Percentiles rank a stretch among this genome's conserved stretches.
phyloP scores from a whole-genome alignment of 1,140 invertebrate genomes.

The Zaprionus ornatus region DNA sequence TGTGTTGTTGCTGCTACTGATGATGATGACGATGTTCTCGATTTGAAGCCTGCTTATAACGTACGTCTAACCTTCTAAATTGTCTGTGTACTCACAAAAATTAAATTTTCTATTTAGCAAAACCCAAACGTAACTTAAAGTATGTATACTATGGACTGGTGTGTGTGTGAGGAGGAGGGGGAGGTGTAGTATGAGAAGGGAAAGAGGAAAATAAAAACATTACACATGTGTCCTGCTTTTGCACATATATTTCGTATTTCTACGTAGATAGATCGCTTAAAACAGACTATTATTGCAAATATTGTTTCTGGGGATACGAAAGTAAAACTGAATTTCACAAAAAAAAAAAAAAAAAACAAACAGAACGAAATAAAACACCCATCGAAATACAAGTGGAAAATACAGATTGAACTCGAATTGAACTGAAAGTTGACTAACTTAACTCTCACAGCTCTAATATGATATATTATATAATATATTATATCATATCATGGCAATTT shows the following conservation, averaged over 20 bases:
- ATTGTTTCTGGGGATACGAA: constrained; percentile 3
- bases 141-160: constrained; percentile 9
- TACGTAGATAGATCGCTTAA: constrained; percentile 24
- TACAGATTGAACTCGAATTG: background rate
- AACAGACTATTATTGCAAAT: constrained; percentile 36
- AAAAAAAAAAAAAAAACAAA: background rate
- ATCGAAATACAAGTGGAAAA: constrained; percentile 1
- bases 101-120: constrained; percentile 43
- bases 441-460: background rate
- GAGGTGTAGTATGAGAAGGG: background rate
- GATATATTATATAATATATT: background rate
- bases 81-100: constrained; percentile 33
- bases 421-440: background rate
- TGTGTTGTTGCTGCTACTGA: constrained; percentile 12
- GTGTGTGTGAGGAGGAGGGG: too few species aligned
- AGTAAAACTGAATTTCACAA: constrained; percentile 12
- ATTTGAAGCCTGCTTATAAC: constrained; percentile 27
- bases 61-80: constrained; percentile 14
- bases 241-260: constrained; percentile 32
- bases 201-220: constrained; percentile 18
- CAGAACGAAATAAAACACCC: background rate
- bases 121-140: constrained; percentile 45
- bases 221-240: constrained; percentile 43
- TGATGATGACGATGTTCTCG: constrained; percentile 8
- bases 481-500: too few species aligned